phyloP scores from a whole-genome alignment of 2,888 invertebrate genomes.

The Mythimna loreyi region DNA sequence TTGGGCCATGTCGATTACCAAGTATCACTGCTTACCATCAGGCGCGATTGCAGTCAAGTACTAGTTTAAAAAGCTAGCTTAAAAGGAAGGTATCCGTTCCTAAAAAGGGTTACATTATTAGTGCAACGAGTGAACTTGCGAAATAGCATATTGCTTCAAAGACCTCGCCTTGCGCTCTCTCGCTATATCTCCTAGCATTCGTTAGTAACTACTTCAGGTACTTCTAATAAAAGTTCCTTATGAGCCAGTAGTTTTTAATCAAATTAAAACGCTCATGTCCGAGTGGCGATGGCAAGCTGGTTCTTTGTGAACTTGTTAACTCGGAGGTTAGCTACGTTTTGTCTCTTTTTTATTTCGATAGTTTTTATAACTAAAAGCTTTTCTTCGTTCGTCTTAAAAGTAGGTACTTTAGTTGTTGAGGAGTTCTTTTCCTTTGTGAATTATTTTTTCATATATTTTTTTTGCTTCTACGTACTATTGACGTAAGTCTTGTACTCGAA shows the following conservation, averaged over 20 bases:
- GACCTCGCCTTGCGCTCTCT: too few species aligned
- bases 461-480: conserved; percentile 16
- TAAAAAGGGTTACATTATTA: too few species aligned
- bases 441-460: conserved; percentile 54
- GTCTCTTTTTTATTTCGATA: conserved; percentile 61
- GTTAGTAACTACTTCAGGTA: not conserved
- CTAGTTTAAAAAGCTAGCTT: too few species aligned
- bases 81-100: too few species aligned
- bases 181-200: conserved; percentile 1
- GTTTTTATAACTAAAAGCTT: conserved; percentile 72
- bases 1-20: too few species aligned
- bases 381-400: conserved; percentile 49
- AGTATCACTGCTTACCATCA: too few species aligned
- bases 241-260: conserved; percentile 58
- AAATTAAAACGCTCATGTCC: conserved; percentile 64
- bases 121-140: too few species aligned
- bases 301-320: conserved; percentile 56
- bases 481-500: conserved; percentile 1
- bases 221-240: conserved; percentile 17
- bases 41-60: too few species aligned
- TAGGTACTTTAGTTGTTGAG: conserved; percentile 30
- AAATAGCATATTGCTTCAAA: too few species aligned
- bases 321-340: conserved; percentile 49
- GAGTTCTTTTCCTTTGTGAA: conserved; percentile 50
- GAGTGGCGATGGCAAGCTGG: conserved; percentile 25